These are phyloP conservation scores for Leucoraja ocellata DNA, from an alignment of 2,797 vertebrate genomes.

Conservation along the genomic window DNA sequence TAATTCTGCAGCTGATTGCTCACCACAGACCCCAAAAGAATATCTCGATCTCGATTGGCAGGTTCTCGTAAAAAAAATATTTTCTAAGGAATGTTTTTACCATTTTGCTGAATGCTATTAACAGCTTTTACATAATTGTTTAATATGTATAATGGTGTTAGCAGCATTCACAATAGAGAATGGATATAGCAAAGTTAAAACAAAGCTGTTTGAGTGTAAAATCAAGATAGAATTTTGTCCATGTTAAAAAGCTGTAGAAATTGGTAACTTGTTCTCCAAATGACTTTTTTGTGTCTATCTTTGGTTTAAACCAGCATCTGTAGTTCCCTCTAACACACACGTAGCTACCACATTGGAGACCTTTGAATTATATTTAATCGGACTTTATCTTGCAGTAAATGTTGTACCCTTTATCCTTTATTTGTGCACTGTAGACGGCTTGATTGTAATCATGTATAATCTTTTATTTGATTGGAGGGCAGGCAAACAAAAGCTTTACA, in stretches of 20 bases:
- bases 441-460: too few species aligned
- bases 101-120: not conserved
- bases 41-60: not conserved
- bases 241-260: not conserved
- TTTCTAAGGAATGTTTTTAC: not conserved
- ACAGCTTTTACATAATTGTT: not conserved
- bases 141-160: not conserved
- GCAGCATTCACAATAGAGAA: not conserved
- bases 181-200: not conserved
- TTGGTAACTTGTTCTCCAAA: not conserved
- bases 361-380: too few species aligned
- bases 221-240: not conserved
- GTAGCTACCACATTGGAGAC: too few species aligned
- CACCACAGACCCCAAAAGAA: not conserved
- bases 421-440: too few species aligned
- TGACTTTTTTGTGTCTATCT: not conserved
- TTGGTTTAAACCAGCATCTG: too few species aligned
- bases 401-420: too few species aligned
- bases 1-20: not conserved
- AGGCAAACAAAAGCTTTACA: too few species aligned
- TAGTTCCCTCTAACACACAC: too few species aligned
- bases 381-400: too few species aligned
- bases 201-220: not conserved
- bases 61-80: not conserved
- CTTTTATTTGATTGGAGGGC: too few species aligned